Evolutionary conservation across 2,113 vertebrate species (phyloP), one percentile per base, ranked within the genome.

Genomic region (Trichechus manatus): DNA sequence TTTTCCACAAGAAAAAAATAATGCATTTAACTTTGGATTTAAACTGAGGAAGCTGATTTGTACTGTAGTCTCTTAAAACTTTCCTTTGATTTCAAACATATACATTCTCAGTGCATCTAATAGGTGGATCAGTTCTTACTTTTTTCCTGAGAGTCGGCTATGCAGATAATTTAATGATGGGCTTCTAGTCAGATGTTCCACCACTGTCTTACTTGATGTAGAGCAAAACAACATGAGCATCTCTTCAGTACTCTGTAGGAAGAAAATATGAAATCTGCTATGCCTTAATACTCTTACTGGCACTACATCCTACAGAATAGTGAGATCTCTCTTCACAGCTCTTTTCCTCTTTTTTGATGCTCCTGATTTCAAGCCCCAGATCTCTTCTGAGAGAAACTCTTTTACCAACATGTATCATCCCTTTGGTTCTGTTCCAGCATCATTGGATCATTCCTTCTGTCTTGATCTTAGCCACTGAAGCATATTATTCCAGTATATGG

Each of bases 71-170:
- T 9, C 19, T 87, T 80, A 42, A 91, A 89, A 74, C 1, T 0
- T 79, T 80, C 20, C 11, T 59, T 64, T 50, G 10, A 80, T 91
- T 94, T 59, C 25, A 75, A 78, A 93, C 1, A 39, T 61, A 29
- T 1, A 31, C 6, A 77, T 63, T 70, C 33, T 94, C 3, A 87
- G 6, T 36, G 25, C 44, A 78, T 94, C 5, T 92, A 61, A 75
- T 0, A 42, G 1, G 0, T 5, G 1, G 0, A 33, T 84, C 9
- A 61, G 13, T 27, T 85, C 7, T 64, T 42, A 68, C 10, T 87
- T 61, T 95, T 86, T 63, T 23, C 72, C 2, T 25, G 47, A 63
- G 86, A 68, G 29, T 68, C 1, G 3, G 4, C n/a, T 17, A 33
- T 25, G 81, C 1, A 79, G 13, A 74, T 33, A 83, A 33, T 61